These are phyloP conservation scores for Daphoenositta chrysoptera DNA, from an alignment of 2,113 vertebrate genomes.

Conservation along the genomic window DNA sequence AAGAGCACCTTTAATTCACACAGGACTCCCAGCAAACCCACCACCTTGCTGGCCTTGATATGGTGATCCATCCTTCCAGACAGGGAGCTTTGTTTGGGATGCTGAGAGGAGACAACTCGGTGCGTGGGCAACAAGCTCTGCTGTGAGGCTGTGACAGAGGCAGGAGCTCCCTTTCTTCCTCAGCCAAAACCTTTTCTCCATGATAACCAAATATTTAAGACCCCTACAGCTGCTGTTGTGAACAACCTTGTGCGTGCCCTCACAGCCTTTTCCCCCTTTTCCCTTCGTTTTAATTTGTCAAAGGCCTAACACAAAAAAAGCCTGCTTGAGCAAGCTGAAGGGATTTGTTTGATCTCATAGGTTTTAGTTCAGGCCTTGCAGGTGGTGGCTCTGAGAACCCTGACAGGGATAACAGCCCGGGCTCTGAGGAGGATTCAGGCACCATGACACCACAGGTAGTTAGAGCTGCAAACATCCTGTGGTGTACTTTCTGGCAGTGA, in stretches of 20 bases:
- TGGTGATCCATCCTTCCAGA: neutral
- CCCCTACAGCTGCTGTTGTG: neutral
- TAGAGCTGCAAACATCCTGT: neutral
- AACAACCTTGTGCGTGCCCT: neutral
- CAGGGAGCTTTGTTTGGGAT: neutral
- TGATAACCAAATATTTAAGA: neutral
- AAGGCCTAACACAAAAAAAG: neutral
- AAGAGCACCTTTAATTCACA: neutral
- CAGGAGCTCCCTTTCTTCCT: neutral
- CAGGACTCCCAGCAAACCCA: neutral
- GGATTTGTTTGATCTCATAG: neutral
- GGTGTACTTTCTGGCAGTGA: neutral
- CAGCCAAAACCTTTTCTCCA: neutral
- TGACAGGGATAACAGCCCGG: neutral
- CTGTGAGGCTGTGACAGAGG: neutral
- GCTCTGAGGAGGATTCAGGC: neutral
- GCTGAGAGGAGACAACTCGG: neutral
- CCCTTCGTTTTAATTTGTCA: neutral
- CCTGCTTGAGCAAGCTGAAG: neutral
- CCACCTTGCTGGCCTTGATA: neutral
- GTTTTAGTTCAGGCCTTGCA: neutral
- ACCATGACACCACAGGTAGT: neutral
- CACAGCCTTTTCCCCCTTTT: rapidly evolving
- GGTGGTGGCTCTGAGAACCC: neutral
- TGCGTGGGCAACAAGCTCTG: neutral